These are phyloP conservation scores for Eolophus roseicapilla DNA, from an alignment of 2,113 vertebrate genomes.

Conservation along the genomic window DNA sequence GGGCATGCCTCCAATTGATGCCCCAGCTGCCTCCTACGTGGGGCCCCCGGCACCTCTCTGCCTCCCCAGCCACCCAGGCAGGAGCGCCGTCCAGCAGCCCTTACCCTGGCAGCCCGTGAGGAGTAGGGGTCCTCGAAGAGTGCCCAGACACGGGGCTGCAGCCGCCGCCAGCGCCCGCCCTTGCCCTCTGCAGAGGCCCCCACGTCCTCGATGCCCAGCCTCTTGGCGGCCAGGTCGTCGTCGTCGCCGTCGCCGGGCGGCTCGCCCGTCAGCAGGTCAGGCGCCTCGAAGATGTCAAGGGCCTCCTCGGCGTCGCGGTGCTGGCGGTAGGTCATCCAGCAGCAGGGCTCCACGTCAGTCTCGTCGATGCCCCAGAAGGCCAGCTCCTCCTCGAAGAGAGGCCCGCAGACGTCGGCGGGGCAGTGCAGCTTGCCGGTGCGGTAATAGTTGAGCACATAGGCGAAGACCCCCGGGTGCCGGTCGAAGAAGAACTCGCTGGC, in stretches of 20 bases:
- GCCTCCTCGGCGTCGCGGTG: conserved; percentile 96
- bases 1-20: accelerated
- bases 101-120: conserved; percentile 94
- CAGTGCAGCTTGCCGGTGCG: conserved; percentile 95
- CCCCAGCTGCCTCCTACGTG: not conserved
- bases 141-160: conserved; percentile 91
- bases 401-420: conserved; percentile 94
- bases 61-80: not conserved
- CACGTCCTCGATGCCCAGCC: conserved; percentile 81
- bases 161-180: conserved; percentile 84
- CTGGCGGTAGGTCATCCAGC: conserved; percentile 96
- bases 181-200: conserved; percentile 70
- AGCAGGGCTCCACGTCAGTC: conserved; percentile 97
- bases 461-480: conserved; percentile 92
- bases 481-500: conserved; percentile 93
- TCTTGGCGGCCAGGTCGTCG: conserved; percentile 78
- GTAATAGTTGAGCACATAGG: conserved; percentile 95
- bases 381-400: conserved; percentile 93
- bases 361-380: conserved; percentile 97
- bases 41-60: not conserved
- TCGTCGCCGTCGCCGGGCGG: conserved; percentile 66
- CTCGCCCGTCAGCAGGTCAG: conserved; percentile 85
- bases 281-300: conserved; percentile 90
- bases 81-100: not conserved
- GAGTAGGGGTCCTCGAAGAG: conserved; percentile 97